Conservation (phyloP, 92 coral and sea anemone genomes). For the Nematostella vectensis region DNA sequence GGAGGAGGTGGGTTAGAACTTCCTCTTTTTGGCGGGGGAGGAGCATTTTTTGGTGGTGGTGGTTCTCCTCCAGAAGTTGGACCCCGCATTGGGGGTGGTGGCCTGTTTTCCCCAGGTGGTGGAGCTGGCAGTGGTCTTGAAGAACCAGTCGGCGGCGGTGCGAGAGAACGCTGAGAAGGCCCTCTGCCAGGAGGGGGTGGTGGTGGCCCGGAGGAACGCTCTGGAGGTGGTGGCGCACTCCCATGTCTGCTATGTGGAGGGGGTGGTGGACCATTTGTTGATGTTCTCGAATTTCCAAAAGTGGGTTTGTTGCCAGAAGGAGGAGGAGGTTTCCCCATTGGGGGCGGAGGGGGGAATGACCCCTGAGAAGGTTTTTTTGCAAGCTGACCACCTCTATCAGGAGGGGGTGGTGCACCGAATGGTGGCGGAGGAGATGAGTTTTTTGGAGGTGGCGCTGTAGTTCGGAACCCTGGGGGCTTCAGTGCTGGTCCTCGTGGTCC, state of each 20-base stretch:
- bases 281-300: slow-evolving; percentile 4
- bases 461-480: slow-evolving; percentile 80
- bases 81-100: slow-evolving; percentile 65
- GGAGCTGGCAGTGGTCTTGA: slow-evolving; percentile 84
- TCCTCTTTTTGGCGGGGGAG: slow-evolving; percentile 32
- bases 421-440: slow-evolving; percentile 26
- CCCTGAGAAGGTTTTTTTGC: slow-evolving; percentile 1
- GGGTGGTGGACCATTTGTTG: slow-evolving; percentile 35
- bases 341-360: slow-evolving; percentile 15
- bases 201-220: slow-evolving; percentile 51
- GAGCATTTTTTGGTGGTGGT: slow-evolving; percentile 29
- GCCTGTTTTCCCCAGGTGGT: slow-evolving; percentile 78
- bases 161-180: slow-evolving; percentile 47
- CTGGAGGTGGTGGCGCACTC: slow-evolving; percentile 50
- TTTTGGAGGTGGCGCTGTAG: slow-evolving; percentile 44
- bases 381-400: slow-evolving; percentile 2
- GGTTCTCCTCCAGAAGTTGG: slow-evolving; percentile 46
- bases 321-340: slow-evolving; percentile 23
- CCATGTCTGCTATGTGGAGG: slow-evolving; percentile 34
- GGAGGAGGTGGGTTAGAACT: slow-evolving; percentile 31
- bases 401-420: slow-evolving; percentile 23
- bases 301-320: slow-evolving; percentile 2
- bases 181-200: slow-evolving; percentile 75
- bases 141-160: slow-evolving; percentile 62
- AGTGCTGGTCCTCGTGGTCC: slow-evolving; percentile 71